These are phyloP conservation scores for Poeciliopsis paucimaculata DNA, from an alignment of 2,797 vertebrate genomes.

Conservation along the genomic window DNA sequence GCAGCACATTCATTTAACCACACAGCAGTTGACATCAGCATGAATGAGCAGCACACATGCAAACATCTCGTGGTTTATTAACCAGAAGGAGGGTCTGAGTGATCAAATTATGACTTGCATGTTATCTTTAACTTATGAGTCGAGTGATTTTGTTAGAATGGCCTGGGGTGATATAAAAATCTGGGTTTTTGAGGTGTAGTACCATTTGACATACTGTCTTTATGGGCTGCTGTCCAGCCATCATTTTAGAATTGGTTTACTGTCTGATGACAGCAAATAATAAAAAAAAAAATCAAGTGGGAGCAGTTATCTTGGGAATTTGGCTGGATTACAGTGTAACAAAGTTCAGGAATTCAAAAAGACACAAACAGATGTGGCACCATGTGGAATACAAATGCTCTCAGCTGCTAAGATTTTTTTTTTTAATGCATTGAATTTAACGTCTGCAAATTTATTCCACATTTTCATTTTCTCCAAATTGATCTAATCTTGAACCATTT, in stretches of 20 bases:
- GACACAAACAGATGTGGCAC: neutral
- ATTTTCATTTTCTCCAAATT: neutral
- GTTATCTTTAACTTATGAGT: conserved; percentile 8
- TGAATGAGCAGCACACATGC: conserved; percentile 1
- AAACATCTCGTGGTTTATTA: conserved; percentile 6
- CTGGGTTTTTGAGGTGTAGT: neutral
- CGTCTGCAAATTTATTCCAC: neutral
- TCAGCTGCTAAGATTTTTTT: neutral
- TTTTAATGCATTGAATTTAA: neutral
- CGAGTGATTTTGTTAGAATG: conserved; percentile 3
- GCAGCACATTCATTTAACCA: neutral
- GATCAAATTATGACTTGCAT: conserved; percentile 1
- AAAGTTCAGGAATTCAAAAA: neutral
- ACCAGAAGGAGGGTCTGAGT: conserved; percentile 1
- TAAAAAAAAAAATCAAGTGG: neutral
- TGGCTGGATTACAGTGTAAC: neutral
- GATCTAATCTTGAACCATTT: neutral
- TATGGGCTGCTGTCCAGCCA: neutral
- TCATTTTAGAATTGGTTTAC: conserved; percentile 2
- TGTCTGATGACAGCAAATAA: conserved; percentile 7
- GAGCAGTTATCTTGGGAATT: neutral
- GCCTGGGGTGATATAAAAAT: neutral
- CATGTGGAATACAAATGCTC: conserved; percentile 1
- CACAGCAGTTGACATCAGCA: conserved; percentile 1
- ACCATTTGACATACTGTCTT: neutral